Conservation (phyloP, 2,113 vertebrate genomes). For the Arenaria interpres region DNA sequence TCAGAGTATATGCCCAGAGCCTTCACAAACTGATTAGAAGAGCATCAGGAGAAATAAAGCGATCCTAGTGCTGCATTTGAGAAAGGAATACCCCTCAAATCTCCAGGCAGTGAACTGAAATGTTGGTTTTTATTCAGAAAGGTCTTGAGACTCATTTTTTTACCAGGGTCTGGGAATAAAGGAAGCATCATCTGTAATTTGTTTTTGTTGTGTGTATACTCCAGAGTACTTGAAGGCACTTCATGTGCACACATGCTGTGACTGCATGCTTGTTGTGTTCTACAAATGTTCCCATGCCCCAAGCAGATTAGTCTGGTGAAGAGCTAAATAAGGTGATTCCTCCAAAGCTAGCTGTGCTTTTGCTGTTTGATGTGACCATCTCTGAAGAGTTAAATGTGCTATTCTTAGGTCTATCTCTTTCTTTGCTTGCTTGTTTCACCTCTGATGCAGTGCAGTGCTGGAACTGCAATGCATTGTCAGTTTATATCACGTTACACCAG, state of each 20-base stretch:
- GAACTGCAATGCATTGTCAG: constrained; percentile 22
- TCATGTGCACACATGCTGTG: neutral
- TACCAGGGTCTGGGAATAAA: neutral
- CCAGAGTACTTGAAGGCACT: neutral
- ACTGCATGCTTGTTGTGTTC: neutral
- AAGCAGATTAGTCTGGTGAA: neutral
- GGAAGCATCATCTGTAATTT: neutral
- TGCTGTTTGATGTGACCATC: neutral
- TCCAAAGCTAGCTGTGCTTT: neutral
- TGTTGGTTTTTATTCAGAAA: neutral
- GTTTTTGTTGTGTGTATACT: neutral
- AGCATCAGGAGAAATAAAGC: neutral
- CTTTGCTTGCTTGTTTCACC: constrained; percentile 5
- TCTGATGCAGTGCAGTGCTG: constrained; percentile 40
- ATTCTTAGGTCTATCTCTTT: neutral
- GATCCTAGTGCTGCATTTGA: neutral
- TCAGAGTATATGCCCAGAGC: neutral
- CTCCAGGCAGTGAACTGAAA: neutral
- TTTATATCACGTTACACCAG: neutral
- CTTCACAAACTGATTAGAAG: neutral
- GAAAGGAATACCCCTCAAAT: neutral
- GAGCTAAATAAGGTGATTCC: neutral
- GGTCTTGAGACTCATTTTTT: neutral
- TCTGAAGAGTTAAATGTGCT: constrained; percentile 8
- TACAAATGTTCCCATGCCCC: neutral